phyloP scores from a whole-genome alignment of 2,113 vertebrate genomes.

The Oenanthe melanoleuca region DNA sequence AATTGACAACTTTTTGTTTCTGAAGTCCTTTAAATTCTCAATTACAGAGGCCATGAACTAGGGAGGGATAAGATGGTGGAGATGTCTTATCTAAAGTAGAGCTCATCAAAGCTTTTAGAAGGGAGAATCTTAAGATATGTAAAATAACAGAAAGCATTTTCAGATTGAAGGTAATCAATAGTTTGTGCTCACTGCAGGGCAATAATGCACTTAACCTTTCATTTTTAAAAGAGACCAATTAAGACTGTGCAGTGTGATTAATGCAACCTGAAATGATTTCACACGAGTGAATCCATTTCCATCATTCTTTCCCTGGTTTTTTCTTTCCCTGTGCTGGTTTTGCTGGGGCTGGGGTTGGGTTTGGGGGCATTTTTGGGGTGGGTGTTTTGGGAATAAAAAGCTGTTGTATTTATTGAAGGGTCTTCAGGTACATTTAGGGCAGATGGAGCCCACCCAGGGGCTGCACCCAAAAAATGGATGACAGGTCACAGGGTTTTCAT shows the following conservation, averaged over 20 bases:
- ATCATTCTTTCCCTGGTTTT: background rate
- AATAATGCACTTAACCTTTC: background rate
- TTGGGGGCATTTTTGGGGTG: accelerated
- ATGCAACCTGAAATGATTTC: background rate
- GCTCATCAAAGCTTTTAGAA: background rate
- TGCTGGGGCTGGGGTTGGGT: background rate
- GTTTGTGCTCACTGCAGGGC: background rate
- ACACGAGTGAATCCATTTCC: background rate
- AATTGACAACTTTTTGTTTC: background rate
- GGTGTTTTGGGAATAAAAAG: background rate
- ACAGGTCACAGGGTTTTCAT: accelerated
- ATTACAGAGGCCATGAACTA: background rate
- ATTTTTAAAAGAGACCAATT: background rate
- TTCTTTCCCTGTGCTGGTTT: background rate
- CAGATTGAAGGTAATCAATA: background rate
- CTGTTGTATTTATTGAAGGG: background rate
- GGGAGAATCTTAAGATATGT: background rate
- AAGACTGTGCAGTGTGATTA: background rate
- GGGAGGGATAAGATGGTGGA: background rate
- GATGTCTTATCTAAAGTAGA: background rate
- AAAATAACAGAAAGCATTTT: background rate
- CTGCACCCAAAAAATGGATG: background rate
- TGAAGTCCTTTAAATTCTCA: background rate
- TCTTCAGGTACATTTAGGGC: background rate
- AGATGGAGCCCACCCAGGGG: background rate